Percentiles rank a stretch among this genome's conserved stretches.
Evolutionary conservation across 2,113 vertebrate genomes (phyloP).

Genomic region (Rhipidura dahli): DNA sequence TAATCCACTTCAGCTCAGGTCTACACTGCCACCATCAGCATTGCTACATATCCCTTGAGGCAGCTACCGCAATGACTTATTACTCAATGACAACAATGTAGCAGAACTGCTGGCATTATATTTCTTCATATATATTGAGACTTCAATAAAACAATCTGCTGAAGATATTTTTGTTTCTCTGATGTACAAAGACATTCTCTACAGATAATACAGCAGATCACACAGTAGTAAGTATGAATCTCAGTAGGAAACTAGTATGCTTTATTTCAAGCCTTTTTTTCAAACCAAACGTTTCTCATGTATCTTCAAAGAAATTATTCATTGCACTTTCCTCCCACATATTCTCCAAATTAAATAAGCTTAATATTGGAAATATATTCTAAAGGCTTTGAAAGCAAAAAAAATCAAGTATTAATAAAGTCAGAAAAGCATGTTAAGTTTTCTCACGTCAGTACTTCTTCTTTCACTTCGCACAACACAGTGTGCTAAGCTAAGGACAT

Average conservation of each 20-base stretch:
- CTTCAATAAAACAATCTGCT: constrained; percentile 36
- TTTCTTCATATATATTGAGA: constrained; percentile 29
- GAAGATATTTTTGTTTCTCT: constrained; percentile 35
- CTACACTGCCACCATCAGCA: constrained; percentile 55
- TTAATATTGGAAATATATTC: neutral
- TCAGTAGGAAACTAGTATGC: neutral
- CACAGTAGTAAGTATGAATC: neutral
- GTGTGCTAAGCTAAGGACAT: neutral
- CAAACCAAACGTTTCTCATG: neutral
- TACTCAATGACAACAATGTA: constrained; percentile 11
- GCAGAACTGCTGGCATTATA: neutral
- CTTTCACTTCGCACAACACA: neutral
- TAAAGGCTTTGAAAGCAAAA: neutral
- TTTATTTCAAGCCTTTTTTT: constrained; percentile 11
- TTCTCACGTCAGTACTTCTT: neutral
- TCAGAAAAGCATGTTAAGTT: neutral
- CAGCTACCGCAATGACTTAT: constrained; percentile 30
- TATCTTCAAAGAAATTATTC: neutral
- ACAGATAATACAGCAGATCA: neutral
- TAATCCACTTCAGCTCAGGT: neutral
- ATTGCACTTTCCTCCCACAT: neutral
- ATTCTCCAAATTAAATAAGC: neutral
- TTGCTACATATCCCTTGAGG: constrained; percentile 5
- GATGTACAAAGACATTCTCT: neutral
- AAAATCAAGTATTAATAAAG: neutral